Percentiles rank a stretch among this genome's conserved stretches.
phyloP scores from a whole-genome alignment of 2,797 vertebrate genomes.

The Epinephelus awoara region DNA sequence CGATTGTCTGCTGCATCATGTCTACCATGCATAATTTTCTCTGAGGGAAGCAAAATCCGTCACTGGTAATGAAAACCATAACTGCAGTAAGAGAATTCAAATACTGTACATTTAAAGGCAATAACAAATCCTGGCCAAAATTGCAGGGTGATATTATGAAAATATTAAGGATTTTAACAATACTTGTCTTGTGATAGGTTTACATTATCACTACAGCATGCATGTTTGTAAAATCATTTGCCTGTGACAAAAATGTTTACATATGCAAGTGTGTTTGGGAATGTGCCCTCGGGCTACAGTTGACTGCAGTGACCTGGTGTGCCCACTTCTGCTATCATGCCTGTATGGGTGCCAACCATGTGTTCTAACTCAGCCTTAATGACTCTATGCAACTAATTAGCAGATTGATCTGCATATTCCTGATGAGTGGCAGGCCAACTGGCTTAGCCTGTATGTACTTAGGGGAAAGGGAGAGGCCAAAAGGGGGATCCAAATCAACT shows the following conservation, averaged over 20 bases:
- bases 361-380: conserved; percentile 79
- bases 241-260: conserved; percentile 12
- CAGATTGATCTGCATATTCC: conserved; percentile 84
- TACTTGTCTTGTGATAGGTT: not conserved
- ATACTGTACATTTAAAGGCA: not conserved
- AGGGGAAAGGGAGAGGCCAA: conserved; percentile 58
- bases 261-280: conserved; percentile 45
- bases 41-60: not conserved
- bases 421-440: conserved; percentile 75
- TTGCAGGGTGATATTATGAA: not conserved
- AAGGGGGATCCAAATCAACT: conserved; percentile 60
- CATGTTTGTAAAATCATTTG: conserved; percentile 13
- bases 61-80: not conserved
- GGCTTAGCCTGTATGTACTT: conserved; percentile 60
- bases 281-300: conserved; percentile 66
- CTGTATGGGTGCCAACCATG: conserved; percentile 75
- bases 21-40: not conserved
- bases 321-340: conserved; percentile 58
- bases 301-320: conserved; percentile 76
- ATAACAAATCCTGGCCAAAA: not conserved
- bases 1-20: not conserved
- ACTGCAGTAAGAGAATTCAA: not conserved
- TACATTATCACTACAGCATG: not conserved
- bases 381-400: conserved; percentile 81
- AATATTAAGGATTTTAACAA: not conserved